A percentile compares a stretch with the other conserved stretches of the same genome.
phyloP scores from a whole-genome alignment of 2,113 vertebrate genomes.

The Eurypyga helias region DNA sequence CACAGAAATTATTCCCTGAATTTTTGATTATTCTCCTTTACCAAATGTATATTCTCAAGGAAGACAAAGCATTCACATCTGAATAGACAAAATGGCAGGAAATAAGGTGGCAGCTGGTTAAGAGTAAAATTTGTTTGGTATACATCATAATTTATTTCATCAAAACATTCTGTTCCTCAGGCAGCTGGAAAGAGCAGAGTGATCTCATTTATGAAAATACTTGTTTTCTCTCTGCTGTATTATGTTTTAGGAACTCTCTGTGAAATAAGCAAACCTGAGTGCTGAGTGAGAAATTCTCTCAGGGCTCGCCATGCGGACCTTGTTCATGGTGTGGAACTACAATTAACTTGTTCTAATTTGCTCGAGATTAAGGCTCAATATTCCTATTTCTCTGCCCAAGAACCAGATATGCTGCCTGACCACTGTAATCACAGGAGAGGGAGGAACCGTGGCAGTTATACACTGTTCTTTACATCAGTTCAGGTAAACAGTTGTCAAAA shows the following conservation, averaged over 20 bases:
- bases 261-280: not conserved
- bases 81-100: slow-evolving; percentile 16
- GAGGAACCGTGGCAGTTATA: not conserved
- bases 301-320: not conserved
- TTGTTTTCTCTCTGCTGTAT: not conserved
- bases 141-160: slow-evolving; percentile 5
- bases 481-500: not conserved
- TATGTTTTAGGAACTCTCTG: not conserved
- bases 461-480: not conserved
- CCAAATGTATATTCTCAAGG: not conserved
- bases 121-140: slow-evolving; percentile 14
- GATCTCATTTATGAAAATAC: not conserved
- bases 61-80: not conserved
- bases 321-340: not conserved
- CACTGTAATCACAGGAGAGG: not conserved
- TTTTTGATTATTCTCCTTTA: not conserved
- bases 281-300: not conserved
- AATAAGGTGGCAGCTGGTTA: slow-evolving; percentile 40
- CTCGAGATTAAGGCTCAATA: not conserved
- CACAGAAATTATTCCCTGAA: not conserved
- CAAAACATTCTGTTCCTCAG: not conserved
- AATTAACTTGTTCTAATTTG: not conserved
- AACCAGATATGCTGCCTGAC: not conserved
- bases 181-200: not conserved
- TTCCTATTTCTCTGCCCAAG: not conserved